Evolutionary conservation across 2,113 vertebrate genomes (phyloP).

Genomic region (Lampris incognitus): DNA sequence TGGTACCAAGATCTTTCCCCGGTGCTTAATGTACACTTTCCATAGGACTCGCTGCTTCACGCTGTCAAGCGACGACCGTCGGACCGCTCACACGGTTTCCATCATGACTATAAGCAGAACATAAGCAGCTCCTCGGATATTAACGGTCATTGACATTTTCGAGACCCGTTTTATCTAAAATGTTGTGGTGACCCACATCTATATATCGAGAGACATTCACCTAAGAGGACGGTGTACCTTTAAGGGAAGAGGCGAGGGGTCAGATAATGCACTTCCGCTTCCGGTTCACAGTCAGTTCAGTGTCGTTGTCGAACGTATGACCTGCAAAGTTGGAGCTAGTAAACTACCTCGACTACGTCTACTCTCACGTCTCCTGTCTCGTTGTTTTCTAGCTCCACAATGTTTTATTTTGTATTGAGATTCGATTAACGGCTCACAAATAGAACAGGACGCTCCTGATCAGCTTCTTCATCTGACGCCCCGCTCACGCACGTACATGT

Average conservation of each 20-base stretch:
- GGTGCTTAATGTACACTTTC: constrained; percentile 6
- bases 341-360: no score
- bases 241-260: no score
- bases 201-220: no score
- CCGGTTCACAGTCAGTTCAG: no score
- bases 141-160: constrained; percentile 1
- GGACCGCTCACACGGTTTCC: constrained; percentile 14
- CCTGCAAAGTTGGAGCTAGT: no score
- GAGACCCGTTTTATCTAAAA: background rate
- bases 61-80: constrained; percentile 21
- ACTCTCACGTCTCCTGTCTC: no score
- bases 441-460: constrained; percentile 47
- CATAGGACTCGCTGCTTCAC: constrained; percentile 25
- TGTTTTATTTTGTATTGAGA: constrained; percentile 14
- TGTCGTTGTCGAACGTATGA: no score
- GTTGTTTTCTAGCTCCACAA: no score
- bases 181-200: no score
- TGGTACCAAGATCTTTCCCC: constrained; percentile 23
- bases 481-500: constrained; percentile 44
- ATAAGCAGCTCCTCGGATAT: background rate
- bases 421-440: constrained; percentile 32
- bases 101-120: constrained; percentile 25
- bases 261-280: no score
- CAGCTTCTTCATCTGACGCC: constrained; percentile 40
- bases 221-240: no score